Percentiles rank a stretch among this genome's conserved stretches.
Evolutionary conservation across 2,888 invertebrate genomes (phyloP).

Genomic region (Caenorhabditis imperialis): DNA sequence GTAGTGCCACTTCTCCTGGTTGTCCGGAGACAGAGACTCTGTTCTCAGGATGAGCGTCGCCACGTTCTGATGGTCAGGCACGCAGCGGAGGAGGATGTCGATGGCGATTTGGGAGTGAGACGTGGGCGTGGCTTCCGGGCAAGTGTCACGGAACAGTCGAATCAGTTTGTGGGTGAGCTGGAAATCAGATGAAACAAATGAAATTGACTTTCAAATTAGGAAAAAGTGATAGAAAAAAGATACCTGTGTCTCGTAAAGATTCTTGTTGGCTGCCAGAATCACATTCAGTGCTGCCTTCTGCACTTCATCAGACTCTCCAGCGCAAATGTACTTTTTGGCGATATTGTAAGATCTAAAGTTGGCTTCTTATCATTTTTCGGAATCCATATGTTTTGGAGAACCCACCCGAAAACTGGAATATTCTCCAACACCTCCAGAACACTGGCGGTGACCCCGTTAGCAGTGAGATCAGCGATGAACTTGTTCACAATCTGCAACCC

Average conservation of each 20-base stretch:
- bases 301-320: conserved; percentile 8
- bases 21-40: conserved; percentile 54
- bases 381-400: too few relatives aligned
- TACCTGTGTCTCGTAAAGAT: conserved; percentile 55
- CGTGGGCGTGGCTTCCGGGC: conserved; percentile 55
- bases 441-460: conserved; percentile 17
- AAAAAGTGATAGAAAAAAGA: conserved; percentile 2
- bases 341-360: conserved; percentile 31
- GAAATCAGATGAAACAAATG: too few relatives aligned
- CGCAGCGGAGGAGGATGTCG: conserved; percentile 62
- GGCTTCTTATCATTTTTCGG: neutral
- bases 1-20: conserved; percentile 67
- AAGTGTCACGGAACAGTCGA: conserved; percentile 69
- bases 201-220: neutral
- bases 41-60: conserved; percentile 66
- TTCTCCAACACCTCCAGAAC: conserved; percentile 57
- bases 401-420: conserved; percentile 51
- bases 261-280: conserved; percentile 43
- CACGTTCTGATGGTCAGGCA: conserved; percentile 66
- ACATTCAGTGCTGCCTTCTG: conserved; percentile 59
- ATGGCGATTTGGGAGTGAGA: conserved; percentile 64
- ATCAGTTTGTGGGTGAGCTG: conserved; percentile 60
- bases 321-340: conserved; percentile 52
- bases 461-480: conserved; percentile 57
- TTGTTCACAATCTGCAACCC: conserved; percentile 65